phyloP scores from a whole-genome alignment of 2,113 vertebrate species.

The Origma solitaria region DNA sequence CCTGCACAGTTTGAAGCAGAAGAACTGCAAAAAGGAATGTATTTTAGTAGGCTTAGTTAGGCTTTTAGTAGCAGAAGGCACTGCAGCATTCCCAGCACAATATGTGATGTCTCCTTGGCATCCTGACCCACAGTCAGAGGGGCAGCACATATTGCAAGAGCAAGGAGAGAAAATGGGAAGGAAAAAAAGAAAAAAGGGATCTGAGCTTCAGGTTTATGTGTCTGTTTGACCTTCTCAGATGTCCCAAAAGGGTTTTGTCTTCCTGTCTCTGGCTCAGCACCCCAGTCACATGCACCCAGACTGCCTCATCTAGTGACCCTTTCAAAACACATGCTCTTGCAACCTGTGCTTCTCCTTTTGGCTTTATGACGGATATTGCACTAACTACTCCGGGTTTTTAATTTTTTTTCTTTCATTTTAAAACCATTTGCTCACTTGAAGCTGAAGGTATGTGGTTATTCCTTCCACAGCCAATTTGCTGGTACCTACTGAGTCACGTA shows the following conservation, averaged over 20 bases:
- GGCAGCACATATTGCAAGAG: background rate
- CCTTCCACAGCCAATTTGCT: background rate
- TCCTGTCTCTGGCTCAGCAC: background rate
- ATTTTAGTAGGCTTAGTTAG: too few species aligned
- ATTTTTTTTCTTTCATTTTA: background rate
- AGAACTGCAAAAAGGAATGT: background rate
- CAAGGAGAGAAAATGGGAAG: background rate
- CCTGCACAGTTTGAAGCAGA: background rate
- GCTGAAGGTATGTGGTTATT: background rate
- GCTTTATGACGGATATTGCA: background rate
- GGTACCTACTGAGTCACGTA: fast-evolving
- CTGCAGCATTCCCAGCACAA: background rate
- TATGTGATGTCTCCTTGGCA: background rate
- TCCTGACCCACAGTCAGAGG: background rate
- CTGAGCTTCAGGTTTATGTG: background rate
- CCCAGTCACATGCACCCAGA: background rate
- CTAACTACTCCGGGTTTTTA: background rate
- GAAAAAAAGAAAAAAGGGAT: background rate
- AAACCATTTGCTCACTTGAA: background rate
- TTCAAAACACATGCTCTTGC: background rate
- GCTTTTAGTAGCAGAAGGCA: background rate
- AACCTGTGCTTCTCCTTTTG: background rate
- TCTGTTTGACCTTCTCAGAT: background rate
- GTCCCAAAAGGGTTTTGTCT: background rate
- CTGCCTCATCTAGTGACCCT: background rate